Base-by-base conservation (phyloP, 2,888 invertebrate genomes). In the Volucella bombylans region DNA sequence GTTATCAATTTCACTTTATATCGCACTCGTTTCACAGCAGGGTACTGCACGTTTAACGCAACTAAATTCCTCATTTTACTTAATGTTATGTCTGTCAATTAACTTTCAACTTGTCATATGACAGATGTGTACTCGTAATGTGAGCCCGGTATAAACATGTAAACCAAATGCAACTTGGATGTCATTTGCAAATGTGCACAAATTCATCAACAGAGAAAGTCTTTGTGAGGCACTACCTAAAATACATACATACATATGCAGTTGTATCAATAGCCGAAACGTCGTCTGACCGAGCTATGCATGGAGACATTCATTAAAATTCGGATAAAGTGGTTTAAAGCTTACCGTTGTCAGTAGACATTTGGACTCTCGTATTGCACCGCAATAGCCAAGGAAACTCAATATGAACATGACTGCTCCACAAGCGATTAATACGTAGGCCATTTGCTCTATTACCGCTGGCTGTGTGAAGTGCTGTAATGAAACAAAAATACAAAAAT, bases 351-450 rank as follows among this genome's bases (percentile, higher is more conserved):
- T 94, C 31, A 95, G 92, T 87, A 95, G 93, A 89, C 95, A 94
- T 87, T 94, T 93, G 50, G 94, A 94, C 90, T 95, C 95, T 88
- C 94, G 93, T 90, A 94, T 93, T 67, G 95, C 94, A 54, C 95
- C 95, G 89, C 95, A 95, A 89, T 95, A 95, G 39, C 95, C 95
- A 87, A 95, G 92, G 91, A 95, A 95, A 89, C 95, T 95, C 88
- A 95, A 93, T 80, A 95, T 89, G 91, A 95, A 95, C 92, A 95
- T 94, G 87, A 95, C 93, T 39, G 94, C 94, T 86, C 95, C 95
- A 78, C 94, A 94, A 61, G 93, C 93, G 88, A 95, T 94, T 87
- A 95, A 91, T 87, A 95, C 93, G 90, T 95, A 95, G 31, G 95
- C 94, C 77, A 94, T 93, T 90, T 95, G 94, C 89, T 94, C 94